Base-by-base conservation (phyloP, 2,797 vertebrate genomes). In the Liasis olivaceus region DNA sequence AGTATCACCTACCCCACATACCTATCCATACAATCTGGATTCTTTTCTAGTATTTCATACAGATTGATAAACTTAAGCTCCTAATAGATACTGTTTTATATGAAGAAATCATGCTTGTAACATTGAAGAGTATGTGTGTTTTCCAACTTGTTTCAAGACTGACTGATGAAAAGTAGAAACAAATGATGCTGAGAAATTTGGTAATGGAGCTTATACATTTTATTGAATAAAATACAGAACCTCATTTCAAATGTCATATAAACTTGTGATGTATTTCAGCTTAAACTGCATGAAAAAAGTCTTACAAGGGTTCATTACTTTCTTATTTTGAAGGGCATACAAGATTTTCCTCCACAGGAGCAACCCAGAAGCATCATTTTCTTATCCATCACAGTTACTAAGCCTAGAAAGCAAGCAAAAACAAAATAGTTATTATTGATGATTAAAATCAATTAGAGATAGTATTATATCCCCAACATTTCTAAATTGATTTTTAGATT, bases 181-280 rank as follows among this genome's bases (percentile, higher is more conserved):
- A 95, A 94, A 92, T 31, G 91, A 26, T 91, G 91, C 89, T 92
- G 86, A 77, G 60, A 90, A 95, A 94, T 94, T 91, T 91, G 92
- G 93, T 91, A 95, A 96, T 95, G 93, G 94, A 95, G 85, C 95
- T 95, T 94, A 94, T 9, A 93, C 92, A 93, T 88, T 66, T 94
- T 94, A 94, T 90, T 95, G 95, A 95, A 94, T 69, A 95, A 96
- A 96, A 96, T 93, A 56, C 89, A 93, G 95, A 93, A 95, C 85
- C 91, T 94, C 90, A 93, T 94, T 96, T 94, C 93, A 91, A 92
- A 90, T 90, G 89, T 36, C 92, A 87, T 90, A 90, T 56, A 93
- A 87, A 87, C 2, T 56, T 87, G 63, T 36, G 87, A 64, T 72
- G n/a, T 62, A 81, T 87, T 90, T 87, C 58, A 87, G 66, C 89